Evolutionary conservation across 2,113 vertebrate species (phyloP).

Genomic region (Nycticryphes semicollaris): DNA sequence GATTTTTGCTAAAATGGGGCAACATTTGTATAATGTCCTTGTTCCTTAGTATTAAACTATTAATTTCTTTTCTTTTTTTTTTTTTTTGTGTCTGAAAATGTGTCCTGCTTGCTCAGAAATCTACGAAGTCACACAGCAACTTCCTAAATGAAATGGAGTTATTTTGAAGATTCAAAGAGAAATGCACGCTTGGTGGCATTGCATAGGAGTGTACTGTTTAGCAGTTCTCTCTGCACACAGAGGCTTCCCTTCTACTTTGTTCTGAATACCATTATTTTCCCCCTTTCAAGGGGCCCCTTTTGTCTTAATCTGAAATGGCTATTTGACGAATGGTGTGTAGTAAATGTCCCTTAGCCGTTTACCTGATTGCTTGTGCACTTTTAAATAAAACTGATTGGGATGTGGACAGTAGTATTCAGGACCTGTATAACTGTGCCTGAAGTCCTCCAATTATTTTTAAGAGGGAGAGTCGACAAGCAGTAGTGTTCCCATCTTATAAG

Average conservation of each 20-base stretch:
- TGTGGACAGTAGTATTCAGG: neutral
- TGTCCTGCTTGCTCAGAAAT: neutral
- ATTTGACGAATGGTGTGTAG: neutral
- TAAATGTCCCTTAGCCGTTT: neutral
- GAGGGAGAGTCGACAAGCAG: neutral
- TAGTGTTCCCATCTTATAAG: neutral
- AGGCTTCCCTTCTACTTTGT: neutral
- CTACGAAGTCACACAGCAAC: neutral
- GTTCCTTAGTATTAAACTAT: neutral
- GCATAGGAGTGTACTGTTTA: neutral
- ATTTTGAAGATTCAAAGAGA: neutral
- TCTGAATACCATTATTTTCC: neutral
- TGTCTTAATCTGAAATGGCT: neutral
- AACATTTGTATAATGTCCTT: neutral
- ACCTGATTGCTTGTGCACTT: neutral
- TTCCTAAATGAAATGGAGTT: neutral
- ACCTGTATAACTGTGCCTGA: neutral
- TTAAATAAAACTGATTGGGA: neutral
- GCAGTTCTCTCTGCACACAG: neutral
- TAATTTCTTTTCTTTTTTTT: too few relatives aligned
- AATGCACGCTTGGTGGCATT: neutral
- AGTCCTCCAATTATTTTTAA: neutral
- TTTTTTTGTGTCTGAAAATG: neutral
- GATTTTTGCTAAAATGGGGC: neutral
- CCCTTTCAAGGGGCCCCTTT: neutral